Evolutionary conservation across 2,888 invertebrate genomes (phyloP), one percentile per base, ranked within the genome.

Genomic region (Sphaeridia pumilis): DNA sequence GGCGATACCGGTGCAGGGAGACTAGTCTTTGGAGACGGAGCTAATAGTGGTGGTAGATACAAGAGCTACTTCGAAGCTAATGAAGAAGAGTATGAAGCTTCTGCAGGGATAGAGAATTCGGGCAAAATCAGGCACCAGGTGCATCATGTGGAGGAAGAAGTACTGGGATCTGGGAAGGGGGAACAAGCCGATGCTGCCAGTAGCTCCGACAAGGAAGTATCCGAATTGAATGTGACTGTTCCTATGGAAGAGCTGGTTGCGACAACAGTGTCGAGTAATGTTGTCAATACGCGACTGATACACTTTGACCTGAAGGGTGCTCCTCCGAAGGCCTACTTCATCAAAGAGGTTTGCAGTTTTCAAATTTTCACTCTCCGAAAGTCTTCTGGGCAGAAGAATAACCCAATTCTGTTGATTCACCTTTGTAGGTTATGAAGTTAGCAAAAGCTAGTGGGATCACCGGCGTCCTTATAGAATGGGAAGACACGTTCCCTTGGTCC

Each of bases 401-500:
- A 22, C 7, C 17, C 41, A 17, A 31, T 10, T 31, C 7, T 31
- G n/a, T 31, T 14, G 31, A 17, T 49, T 20, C 10, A 38, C 41
- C 42, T 20, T 21, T 25, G 5, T 26, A 64, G 62, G 63, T 80
- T 22, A 71, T 81, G 58, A 75, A 77, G 20, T 68, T 80, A 50
- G 67, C 79, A 4, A 77, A 76, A 65, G 72, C 76, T 68, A 78
- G 83, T 75, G 84, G 87, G 22, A 85, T 83, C 0, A 88, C 86
- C 1, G 89, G 89, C 1, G 70, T 89, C 21, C 73, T 89, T 12
- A 66, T 89, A 38, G 89, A 89, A 72, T 89, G 88, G 84, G 89
- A 90, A 68, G 89, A 90, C 67, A 87, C 86, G 58, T 90, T 89
- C 71, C 89, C 89, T 0, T 89, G 84, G 69, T 73, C 72, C 4